Evolutionary conservation across 2,797 vertebrate genomes (phyloP).

Genomic region (Lacerta bilineata): DNA sequence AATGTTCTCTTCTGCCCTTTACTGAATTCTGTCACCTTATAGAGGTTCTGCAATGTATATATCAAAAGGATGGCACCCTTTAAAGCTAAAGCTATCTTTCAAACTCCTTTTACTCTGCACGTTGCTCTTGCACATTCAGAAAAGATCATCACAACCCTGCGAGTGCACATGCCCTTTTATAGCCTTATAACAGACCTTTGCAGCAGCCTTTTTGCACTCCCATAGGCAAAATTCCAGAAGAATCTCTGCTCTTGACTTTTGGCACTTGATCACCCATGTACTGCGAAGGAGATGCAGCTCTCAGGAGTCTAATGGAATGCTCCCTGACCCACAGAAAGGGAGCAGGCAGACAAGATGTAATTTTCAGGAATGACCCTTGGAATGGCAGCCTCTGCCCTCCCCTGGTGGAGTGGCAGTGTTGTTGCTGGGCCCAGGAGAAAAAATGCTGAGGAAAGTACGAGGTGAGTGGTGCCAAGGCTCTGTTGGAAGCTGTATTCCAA

Average conservation of each 20-base stretch:
- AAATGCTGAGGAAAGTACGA: no score
- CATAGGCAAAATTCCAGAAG: slow-evolving; percentile 23
- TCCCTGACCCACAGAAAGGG: slow-evolving; percentile 5
- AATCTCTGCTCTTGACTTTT: slow-evolving; percentile 22
- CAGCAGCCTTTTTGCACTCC: neutral
- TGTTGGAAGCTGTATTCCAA: neutral
- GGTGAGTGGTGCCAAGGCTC: neutral
- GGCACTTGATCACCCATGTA: slow-evolving; percentile 15
- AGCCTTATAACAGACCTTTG: slow-evolving; percentile 26
- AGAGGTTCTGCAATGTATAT: neutral
- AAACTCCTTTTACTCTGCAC: neutral
- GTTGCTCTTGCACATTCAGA: neutral
- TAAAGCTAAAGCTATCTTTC: no score
- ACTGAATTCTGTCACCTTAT: no score
- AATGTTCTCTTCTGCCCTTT: neutral
- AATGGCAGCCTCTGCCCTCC: neutral
- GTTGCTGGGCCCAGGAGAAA: neutral
- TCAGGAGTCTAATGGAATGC: slow-evolving; percentile 20
- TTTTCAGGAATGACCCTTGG: neutral
- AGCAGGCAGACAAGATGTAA: neutral
- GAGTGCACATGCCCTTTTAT: slow-evolving; percentile 39
- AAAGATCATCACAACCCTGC: neutral
- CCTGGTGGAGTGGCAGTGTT: neutral
- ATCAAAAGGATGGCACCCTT: neutral
- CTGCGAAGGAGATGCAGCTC: slow-evolving; percentile 14